phyloP scores from a whole-genome alignment of 2,888 invertebrate species.

The Dynastes tityus region DNA sequence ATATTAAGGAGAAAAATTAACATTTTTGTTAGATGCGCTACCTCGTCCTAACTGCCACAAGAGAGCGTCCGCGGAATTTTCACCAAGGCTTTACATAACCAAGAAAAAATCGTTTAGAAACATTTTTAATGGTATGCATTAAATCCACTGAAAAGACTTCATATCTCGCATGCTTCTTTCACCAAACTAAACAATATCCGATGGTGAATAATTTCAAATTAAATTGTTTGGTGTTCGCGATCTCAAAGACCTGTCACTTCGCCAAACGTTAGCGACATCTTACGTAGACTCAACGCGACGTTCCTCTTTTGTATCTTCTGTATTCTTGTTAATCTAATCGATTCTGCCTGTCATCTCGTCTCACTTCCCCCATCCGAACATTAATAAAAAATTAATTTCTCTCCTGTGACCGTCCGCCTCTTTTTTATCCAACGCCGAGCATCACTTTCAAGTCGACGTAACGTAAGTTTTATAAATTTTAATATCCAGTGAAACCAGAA shows the following conservation, averaged over 20 bases:
- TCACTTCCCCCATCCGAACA: not conserved
- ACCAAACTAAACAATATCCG: not conserved
- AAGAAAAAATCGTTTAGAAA: too few species aligned
- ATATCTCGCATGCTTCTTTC: not conserved
- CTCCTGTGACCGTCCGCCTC: not conserved
- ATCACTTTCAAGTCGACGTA: conserved; percentile 7
- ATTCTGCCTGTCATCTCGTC: conserved; percentile 22
- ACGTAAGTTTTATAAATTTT: conserved; percentile 51
- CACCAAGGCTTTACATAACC: too few species aligned
- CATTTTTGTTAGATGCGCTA: too few species aligned
- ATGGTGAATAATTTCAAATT: conserved; percentile 22
- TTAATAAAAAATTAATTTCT: conserved; percentile 21
- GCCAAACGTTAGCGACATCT: not conserved
- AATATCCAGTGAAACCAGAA: conserved; percentile 35
- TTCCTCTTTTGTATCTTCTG: not conserved
- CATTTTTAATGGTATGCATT: too few species aligned
- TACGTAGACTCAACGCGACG: not conserved
- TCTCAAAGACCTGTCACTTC: conserved; percentile 12
- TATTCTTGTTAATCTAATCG: not conserved
- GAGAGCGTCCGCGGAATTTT: too few species aligned
- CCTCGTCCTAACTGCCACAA: too few species aligned
- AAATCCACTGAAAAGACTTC: too few species aligned
- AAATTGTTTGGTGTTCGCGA: conserved; percentile 27
- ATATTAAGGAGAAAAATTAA: too few species aligned
- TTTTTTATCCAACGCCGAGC: not conserved